A percentile compares a stretch with the other conserved stretches of the same genome.
Evolutionary conservation across 2,113 vertebrate species (phyloP).

Genomic region (Procapra przewalskii): DNA sequence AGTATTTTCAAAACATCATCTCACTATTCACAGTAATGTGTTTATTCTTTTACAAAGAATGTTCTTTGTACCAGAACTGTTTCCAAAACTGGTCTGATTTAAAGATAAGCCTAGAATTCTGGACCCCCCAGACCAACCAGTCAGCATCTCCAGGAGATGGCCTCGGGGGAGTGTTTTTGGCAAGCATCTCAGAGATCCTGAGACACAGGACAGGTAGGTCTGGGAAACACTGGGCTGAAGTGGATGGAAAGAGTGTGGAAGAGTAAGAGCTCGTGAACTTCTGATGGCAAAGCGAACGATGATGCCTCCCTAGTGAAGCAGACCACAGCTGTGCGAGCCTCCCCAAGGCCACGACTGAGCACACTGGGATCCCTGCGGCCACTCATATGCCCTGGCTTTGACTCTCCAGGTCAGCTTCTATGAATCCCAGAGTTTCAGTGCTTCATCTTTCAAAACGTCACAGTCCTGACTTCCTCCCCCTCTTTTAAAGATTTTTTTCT

Average conservation of each 20-base stretch:
- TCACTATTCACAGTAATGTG: neutral
- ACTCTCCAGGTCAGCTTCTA: neutral
- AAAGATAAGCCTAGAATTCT: neutral
- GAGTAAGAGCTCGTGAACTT: neutral
- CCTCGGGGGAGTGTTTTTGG: accelerated
- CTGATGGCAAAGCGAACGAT: neutral
- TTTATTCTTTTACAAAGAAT: neutral
- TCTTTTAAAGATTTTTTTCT: neutral
- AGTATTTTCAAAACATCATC: neutral
- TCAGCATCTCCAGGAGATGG: neutral
- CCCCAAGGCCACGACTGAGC: neutral
- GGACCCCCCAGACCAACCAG: neutral
- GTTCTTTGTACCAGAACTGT: neutral
- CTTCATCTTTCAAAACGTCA: neutral
- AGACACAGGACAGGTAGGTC: neutral
- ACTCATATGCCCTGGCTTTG: neutral
- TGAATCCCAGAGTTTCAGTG: neutral
- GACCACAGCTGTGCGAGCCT: neutral
- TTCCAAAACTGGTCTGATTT: neutral
- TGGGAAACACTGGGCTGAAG: neutral
- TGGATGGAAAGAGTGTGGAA: neutral
- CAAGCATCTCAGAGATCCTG: neutral
- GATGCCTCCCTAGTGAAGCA: neutral
- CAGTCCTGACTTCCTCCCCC: neutral
- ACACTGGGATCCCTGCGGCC: accelerated